Evolutionary conservation across 2,113 vertebrate species (phyloP).

Genomic region (Carassius carassius): DNA sequence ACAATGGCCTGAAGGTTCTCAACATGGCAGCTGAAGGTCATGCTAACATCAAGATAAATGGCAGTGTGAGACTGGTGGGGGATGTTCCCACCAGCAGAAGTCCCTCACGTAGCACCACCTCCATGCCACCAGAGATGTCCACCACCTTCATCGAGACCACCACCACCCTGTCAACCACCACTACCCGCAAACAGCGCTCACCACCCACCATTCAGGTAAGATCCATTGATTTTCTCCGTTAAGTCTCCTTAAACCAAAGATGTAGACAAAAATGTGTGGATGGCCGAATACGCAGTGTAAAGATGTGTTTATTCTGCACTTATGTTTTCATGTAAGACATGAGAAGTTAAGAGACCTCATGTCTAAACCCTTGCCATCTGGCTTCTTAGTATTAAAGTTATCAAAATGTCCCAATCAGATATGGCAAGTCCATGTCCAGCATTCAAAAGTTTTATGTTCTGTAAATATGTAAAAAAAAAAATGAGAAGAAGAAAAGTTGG

Average conservation of each 20-base stretch:
- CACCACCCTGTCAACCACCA: constrained; percentile 94
- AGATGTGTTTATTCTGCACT: not conserved
- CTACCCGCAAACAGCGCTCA: constrained; percentile 92
- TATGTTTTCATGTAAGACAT: not conserved
- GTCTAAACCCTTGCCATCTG: not conserved
- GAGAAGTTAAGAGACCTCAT: not conserved
- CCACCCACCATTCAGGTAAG: constrained; percentile 91
- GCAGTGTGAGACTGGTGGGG: constrained; percentile 93
- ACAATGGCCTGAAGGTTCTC: constrained; percentile 96
- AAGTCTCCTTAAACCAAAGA: not conserved
- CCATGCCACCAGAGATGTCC: constrained; percentile 93
- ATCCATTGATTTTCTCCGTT: not conserved
- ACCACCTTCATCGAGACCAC: constrained; percentile 98
- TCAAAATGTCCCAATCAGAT: not conserved
- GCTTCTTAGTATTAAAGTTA: not conserved
- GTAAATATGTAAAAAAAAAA: not conserved
- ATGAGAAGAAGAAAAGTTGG: not conserved
- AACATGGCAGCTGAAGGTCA: constrained; percentile 97
- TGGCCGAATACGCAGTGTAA: not conserved
- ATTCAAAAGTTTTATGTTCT: not conserved
- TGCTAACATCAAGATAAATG: constrained; percentile 92
- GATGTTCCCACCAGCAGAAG: constrained; percentile 89
- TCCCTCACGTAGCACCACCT: constrained; percentile 88
- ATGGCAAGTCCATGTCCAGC: too few relatives aligned
- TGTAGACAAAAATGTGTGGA: not conserved